Evolutionary conservation across 2,888 invertebrate species (phyloP).

Genomic region (Andrena hattorfiana): DNA sequence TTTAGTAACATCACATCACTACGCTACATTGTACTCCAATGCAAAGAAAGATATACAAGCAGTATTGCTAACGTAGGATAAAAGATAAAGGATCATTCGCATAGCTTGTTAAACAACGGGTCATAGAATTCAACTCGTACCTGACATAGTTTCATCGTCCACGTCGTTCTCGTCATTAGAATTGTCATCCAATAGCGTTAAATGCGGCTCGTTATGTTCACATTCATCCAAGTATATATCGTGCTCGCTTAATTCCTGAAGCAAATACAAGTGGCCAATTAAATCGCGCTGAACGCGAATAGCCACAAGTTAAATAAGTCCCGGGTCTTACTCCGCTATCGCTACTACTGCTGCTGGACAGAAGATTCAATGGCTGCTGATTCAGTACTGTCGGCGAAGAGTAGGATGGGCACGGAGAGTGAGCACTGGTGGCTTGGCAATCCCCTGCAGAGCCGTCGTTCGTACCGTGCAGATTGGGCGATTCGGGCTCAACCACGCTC

Average conservation of each 20-base stretch:
- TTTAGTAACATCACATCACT: slow-evolving; percentile 45
- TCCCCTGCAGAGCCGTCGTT: slow-evolving; percentile 72
- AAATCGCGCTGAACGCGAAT: neutral
- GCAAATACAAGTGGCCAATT: slow-evolving; percentile 62
- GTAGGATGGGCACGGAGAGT: slow-evolving; percentile 73
- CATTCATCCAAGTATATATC: slow-evolving; percentile 88
- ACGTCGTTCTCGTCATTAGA: slow-evolving; percentile 94
- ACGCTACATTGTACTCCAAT: neutral
- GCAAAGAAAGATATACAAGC: neutral
- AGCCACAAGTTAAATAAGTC: neutral
- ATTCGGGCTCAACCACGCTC: slow-evolving; percentile 54
- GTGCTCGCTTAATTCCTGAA: slow-evolving; percentile 88
- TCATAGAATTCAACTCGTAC: slow-evolving; percentile 83
- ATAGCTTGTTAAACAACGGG: neutral
- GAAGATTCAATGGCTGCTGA: slow-evolving; percentile 76
- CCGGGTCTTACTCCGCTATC: slow-evolving; percentile 81
- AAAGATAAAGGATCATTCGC: neutral
- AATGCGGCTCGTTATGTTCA: slow-evolving; percentile 85
- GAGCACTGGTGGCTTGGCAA: slow-evolving; percentile 61
- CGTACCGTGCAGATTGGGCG: slow-evolving; percentile 51
- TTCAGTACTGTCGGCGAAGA: slow-evolving; percentile 78
- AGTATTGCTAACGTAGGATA: neutral
- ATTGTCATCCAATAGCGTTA: slow-evolving; percentile 88
- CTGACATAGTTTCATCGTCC: slow-evolving; percentile 94
- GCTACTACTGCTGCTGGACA: slow-evolving; percentile 84